Evolutionary conservation across 2,888 invertebrate species (phyloP), one percentile per base, ranked within the genome.

Genomic region (Mesorhabditis belari): DNA sequence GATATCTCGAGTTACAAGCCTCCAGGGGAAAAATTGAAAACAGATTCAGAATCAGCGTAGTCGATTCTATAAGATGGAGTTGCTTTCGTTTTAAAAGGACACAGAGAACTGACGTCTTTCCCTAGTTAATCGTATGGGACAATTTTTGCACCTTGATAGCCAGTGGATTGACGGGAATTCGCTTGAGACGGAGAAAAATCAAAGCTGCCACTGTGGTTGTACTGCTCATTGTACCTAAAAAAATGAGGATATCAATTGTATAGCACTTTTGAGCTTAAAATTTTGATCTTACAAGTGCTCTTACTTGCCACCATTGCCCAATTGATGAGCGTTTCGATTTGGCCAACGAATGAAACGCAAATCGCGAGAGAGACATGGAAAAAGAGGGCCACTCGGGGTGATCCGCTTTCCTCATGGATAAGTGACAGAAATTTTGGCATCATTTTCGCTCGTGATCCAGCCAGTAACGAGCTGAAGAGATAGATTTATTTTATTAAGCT

Each of bases 361-460:
- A 70, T 61, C 4, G 68, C 60, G 21, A 66, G 63, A 5, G 68
- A 17, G 0, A n/a, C 70, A 63, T 70, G 68, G 49, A 64, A 58
- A 44, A 70, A 60, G 26, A 71, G 65, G 23, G 71, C 63, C 12
- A 71, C 66, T 57, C 71, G 53, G 0, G 71, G 71, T 55, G 67
- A 67, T 62, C 69, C 69, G 52, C 66, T 68, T 44, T 67, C 66
- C 29, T 64, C 64, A 63, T 71, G 69, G 55, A 71, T 63, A 29
- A 70, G 60, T 54, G 66, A 59, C 49, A 66, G 66, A 29, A 63
- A 63, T 28, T 69, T 61, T 28, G 71, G 71, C 68, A 71, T 70
- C 64, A 66, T 61, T 12, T 68, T 68, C 4, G 62, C 60, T 17
- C 68, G 61, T 23, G 70, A 62, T 23, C 70, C 71, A 17, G 71